Evolutionary conservation across 2,113 vertebrate genomes (phyloP).

Genomic region (human): DNA sequence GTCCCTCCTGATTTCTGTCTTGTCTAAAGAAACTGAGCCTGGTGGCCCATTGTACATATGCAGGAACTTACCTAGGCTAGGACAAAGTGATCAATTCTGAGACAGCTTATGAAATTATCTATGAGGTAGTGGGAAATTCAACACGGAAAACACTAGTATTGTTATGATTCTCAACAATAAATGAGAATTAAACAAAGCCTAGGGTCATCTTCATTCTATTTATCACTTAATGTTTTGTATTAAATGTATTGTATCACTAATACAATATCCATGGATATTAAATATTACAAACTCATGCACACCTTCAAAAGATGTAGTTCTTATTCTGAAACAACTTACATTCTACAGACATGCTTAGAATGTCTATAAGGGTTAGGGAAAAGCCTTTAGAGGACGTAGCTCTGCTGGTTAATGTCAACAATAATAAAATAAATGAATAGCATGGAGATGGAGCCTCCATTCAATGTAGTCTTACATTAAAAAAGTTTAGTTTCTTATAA

Average conservation of each 20-base stretch:
- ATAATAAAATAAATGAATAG: not conserved
- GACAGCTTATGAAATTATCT: not conserved
- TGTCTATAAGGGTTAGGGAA: rapidly evolving
- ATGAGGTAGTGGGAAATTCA: not conserved
- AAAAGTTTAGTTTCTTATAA: constrained; percentile 27
- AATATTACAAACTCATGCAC: not conserved
- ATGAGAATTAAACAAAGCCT: not conserved
- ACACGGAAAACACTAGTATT: not conserved
- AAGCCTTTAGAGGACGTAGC: not conserved
- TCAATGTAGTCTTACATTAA: not conserved
- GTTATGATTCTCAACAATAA: constrained; percentile 16
- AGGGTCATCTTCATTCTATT: not conserved
- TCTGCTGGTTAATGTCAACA: not conserved
- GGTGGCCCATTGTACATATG: not conserved
- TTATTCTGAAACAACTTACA: not conserved
- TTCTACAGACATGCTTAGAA: not conserved
- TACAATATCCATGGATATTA: not conserved
- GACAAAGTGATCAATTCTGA: not conserved
- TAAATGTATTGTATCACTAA: not conserved
- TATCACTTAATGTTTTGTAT: not conserved
- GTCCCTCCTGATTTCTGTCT: not conserved
- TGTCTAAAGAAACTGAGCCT: not conserved
- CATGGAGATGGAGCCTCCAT: not conserved
- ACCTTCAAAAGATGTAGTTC: not conserved
- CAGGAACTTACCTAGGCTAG: not conserved